A percentile compares a stretch with the other conserved stretches of the same genome.
Evolutionary conservation across 2,888 invertebrate genomes (phyloP).

Genomic region (Yponomeuta malinellus): DNA sequence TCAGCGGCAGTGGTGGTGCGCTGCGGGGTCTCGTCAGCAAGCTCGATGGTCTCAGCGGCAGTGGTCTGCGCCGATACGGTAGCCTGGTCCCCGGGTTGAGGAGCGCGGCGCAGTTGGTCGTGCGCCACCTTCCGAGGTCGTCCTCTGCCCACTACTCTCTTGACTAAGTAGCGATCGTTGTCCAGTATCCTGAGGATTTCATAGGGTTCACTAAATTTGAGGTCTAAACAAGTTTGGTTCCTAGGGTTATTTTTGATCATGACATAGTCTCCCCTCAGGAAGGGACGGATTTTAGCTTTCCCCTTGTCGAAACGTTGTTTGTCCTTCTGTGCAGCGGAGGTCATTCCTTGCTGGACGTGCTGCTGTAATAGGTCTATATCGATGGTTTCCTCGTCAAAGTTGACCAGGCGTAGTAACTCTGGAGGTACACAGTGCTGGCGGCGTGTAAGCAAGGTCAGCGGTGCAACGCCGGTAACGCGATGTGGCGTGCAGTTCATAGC

Average conservation of each 20-base stretch:
- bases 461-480: slow-evolving; percentile 23
- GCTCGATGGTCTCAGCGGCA: too few relatives aligned
- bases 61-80: slow-evolving; percentile 19
- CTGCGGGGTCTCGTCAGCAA: not conserved
- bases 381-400: slow-evolving; percentile 20
- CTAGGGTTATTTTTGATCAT: slow-evolving; percentile 23
- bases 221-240: slow-evolving; percentile 24
- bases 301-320: slow-evolving; percentile 22
- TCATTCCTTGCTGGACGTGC: slow-evolving; percentile 24
- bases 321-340: slow-evolving; percentile 17
- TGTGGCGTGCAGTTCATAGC: slow-evolving; percentile 26
- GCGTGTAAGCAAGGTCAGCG: slow-evolving; percentile 23
- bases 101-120: slow-evolving; percentile 25
- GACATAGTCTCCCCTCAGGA: slow-evolving; percentile 18
- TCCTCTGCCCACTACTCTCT: slow-evolving; percentile 22
- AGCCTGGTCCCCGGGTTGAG: slow-evolving; percentile 22
- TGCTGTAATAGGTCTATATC: slow-evolving; percentile 21
- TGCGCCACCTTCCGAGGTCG: slow-evolving; percentile 26
- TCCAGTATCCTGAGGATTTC: slow-evolving; percentile 20
- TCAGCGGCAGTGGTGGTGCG: not conserved
- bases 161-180: slow-evolving; percentile 26
- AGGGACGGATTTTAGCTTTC: slow-evolving; percentile 15
- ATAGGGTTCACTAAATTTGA: slow-evolving; percentile 25
- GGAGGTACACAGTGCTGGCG: slow-evolving; percentile 25
- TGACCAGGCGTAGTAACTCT: slow-evolving; percentile 21